Conservation (phyloP, 2,888 invertebrate genomes). For the Gisinianus flammeolus region DNA sequence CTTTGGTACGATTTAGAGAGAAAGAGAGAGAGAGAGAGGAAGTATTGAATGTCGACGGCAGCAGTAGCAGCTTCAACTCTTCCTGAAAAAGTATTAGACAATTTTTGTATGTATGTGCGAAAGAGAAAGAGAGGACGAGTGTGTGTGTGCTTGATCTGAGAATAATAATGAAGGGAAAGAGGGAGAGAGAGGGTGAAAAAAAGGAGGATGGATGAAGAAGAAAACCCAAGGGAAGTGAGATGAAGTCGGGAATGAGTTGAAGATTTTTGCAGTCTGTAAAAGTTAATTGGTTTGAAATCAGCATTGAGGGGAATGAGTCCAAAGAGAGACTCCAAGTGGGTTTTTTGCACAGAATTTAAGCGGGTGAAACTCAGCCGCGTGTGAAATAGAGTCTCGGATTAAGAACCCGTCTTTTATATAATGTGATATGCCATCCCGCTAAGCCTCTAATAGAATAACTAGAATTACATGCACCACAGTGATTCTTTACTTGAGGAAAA, state of each 20-base stretch:
- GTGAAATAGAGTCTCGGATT: conserved; percentile 55
- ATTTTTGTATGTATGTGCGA: neutral
- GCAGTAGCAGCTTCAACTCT: neutral
- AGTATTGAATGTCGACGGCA: neutral
- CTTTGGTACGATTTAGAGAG: neutral
- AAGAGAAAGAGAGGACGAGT: neutral
- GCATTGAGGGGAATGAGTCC: conserved; percentile 45
- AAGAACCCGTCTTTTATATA: conserved; percentile 42
- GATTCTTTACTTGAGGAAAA: conserved; percentile 35
- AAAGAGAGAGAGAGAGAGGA: neutral
- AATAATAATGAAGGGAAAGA: conserved; percentile 14
- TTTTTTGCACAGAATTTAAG: conserved; percentile 46
- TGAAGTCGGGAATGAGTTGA: conserved; percentile 49
- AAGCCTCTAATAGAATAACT: conserved; percentile 42
- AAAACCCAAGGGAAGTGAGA: conserved; percentile 32
- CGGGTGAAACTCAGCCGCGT: conserved; percentile 52
- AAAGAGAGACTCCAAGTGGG: conserved; percentile 32
- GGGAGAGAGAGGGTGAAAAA: conserved; percentile 4
- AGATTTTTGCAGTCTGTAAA: conserved; percentile 56
- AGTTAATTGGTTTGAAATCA: conserved; percentile 58
- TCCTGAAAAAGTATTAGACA: conserved; percentile 4
- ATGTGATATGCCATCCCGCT: conserved; percentile 35
- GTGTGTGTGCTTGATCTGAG: conserved; percentile 14
- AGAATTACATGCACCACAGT: conserved; percentile 39
- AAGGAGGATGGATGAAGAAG: neutral